These are phyloP conservation scores for Sarcophilus harrisii DNA, from an alignment of 2,797 vertebrate genomes.

Conservation along the genomic window DNA sequence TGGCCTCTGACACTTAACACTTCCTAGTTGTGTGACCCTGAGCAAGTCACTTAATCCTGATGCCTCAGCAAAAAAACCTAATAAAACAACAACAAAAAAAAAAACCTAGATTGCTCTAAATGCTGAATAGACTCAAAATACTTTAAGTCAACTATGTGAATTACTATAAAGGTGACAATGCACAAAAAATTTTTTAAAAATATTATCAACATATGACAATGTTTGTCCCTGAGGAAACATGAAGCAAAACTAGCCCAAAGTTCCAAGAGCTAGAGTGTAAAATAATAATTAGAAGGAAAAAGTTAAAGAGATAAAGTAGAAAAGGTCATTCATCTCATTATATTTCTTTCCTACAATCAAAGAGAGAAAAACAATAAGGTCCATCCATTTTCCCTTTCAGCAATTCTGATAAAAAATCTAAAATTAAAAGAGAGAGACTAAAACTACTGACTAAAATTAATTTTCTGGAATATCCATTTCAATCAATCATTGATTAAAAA, in stretches of 20 bases:
- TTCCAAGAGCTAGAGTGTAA: not conserved
- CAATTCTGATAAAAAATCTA: conserved; percentile 36
- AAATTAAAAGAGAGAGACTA: conserved; percentile 16
- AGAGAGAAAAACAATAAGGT: conserved; percentile 15
- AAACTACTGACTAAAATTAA: conserved; percentile 19
- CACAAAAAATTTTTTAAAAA: not conserved
- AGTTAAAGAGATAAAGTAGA: not conserved
- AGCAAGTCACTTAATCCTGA: too few species aligned
- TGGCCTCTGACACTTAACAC: too few species aligned
- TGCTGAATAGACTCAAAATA: not conserved
- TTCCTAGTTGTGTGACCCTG: too few species aligned
- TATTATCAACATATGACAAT: not conserved
- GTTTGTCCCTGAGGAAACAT: not conserved
- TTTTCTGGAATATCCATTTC: conserved; percentile 1
- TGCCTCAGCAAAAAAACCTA: too few species aligned
- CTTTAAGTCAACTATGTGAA: not conserved
- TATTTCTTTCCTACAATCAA: conserved; percentile 16
- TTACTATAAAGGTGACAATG: not conserved
- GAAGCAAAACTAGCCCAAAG: not conserved
- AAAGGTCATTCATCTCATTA: conserved; percentile 19
- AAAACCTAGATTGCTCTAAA: not conserved
- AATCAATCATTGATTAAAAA: not conserved
- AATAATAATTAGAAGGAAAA: not conserved
- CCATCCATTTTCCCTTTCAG: conserved; percentile 22
- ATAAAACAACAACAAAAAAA: too few species aligned